Base-by-base conservation (phyloP, 2,797 vertebrate genomes). In the Myotis myotis region DNA sequence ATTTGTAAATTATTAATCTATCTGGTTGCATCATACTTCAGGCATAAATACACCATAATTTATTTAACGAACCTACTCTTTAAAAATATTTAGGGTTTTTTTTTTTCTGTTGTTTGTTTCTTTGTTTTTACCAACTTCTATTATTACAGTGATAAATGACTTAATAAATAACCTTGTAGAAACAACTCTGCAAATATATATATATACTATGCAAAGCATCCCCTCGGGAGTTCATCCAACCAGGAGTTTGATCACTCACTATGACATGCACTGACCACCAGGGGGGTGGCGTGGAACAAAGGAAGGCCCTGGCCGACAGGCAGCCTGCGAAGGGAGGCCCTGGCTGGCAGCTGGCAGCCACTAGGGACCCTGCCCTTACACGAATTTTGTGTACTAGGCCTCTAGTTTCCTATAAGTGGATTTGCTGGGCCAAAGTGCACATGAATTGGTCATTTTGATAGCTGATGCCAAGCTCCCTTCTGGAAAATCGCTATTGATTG, bases 101-200 rank as follows among this genome's bases (percentile, higher is more conserved):
- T 19, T 44, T n/a, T 74, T 81, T n/a, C n/a, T 60, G 9, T 78
- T 78, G 13, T 71, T 92, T 91, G 8, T 81, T 94, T 68, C 28
- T 88, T 89, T 88, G 19, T 76, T 94, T 78, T 47, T 91, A 19
- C 8, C 88, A 91, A 90, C 17, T 87, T 66, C 62, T 92, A 13
- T 62, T 89, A 51, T 88, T 80, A 75, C 8, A 49, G 3, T 78
- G 89, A 75, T 60, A 8, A 49, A 4, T 70, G 78, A 83, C 53
- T 85, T 62, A 90, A 36, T 49, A 88, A 55, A 49, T 41, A 68
- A 11, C 30, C 25, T 38, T 68, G 9, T 30, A 66, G 53, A 87
- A 83, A 78, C 53, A 87, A 71, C 6, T 12, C 44, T 93, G 47
- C 62, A 68, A 60, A 55, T 60, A 51, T 49, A 2, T 19, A 23